Percentiles rank a stretch among this genome's conserved stretches.
phyloP scores from a whole-genome alignment of 2,797 vertebrate species.

The Ctenopoma multispine region DNA sequence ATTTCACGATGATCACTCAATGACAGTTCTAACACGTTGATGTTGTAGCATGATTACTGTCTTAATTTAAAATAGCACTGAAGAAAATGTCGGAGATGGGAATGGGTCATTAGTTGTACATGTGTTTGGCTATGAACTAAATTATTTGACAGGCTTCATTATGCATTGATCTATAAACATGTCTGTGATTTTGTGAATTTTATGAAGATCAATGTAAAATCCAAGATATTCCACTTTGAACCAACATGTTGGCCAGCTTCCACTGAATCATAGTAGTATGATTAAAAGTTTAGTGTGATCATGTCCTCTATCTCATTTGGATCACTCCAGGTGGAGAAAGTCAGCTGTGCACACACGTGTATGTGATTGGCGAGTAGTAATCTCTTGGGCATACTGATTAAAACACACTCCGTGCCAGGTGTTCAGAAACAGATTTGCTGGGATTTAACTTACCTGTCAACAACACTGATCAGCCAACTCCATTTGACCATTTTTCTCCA shows the following conservation, averaged over 20 bases:
- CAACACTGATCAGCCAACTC: slow-evolving; percentile 22
- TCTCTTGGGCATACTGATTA: slow-evolving; percentile 41
- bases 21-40: too few relatives aligned
- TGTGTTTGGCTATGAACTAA: neutral
- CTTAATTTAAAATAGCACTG: neutral
- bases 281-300: slow-evolving; percentile 8
- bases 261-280: neutral
- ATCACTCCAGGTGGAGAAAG: slow-evolving; percentile 20
- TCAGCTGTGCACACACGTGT: slow-evolving; percentile 49
- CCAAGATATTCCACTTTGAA: too few relatives aligned
- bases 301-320: slow-evolving; percentile 15
- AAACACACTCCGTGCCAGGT: slow-evolving; percentile 52
- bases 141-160: neutral
- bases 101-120: neutral
- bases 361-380: slow-evolving; percentile 45
- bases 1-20: too few relatives aligned
- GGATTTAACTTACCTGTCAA: slow-evolving; percentile 56
- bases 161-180: too few relatives aligned
- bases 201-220: too few relatives aligned
- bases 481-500: slow-evolving; percentile 12
- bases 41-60: neutral
- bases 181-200: too few relatives aligned
- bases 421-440: slow-evolving; percentile 53
- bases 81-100: neutral
- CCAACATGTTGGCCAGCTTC: too few relatives aligned